These are phyloP conservation scores for Teleopsis dalmanni DNA, from an alignment of 1,140 invertebrate genomes.

Conservation along the genomic window DNA sequence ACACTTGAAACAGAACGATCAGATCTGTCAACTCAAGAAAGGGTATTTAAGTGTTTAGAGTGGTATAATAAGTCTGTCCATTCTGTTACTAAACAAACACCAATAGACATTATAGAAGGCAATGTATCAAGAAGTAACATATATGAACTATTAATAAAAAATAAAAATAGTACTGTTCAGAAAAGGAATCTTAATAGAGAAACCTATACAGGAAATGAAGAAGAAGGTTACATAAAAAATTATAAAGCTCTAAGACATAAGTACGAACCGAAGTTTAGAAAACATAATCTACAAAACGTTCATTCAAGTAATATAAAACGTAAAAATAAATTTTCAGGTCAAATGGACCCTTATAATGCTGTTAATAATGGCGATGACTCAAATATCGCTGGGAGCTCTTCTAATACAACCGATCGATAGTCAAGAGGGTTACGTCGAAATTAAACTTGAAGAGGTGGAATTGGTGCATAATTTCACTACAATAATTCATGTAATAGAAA, in stretches of 20 bases:
- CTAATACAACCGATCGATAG: background rate
- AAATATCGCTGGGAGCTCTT: background rate
- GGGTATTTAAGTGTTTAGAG: background rate
- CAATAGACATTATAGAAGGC: background rate
- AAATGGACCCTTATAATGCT: background rate
- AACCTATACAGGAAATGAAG: background rate
- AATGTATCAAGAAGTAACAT: background rate
- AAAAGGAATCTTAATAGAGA: background rate
- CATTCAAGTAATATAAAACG: too few species aligned
- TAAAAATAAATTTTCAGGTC: conserved; percentile 1
- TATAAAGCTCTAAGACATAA: conserved; percentile 8
- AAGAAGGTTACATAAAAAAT: conserved; percentile 5
- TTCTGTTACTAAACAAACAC: background rate
- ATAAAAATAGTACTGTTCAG: background rate
- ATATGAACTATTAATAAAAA: background rate
- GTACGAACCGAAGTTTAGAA: background rate
- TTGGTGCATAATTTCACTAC: background rate
- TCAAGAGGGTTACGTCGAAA: background rate
- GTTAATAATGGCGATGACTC: background rate
- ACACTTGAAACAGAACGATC: background rate
- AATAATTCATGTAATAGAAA: background rate
- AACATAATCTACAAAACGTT: conserved; percentile 5
- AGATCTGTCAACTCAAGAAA: background rate
- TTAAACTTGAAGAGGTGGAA: background rate
- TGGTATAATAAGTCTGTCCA: background rate